A percentile compares a stretch with the other conserved stretches of the same genome.
phyloP scores from a whole-genome alignment of 2,797 vertebrate species.

The Tragopan temminckii region DNA sequence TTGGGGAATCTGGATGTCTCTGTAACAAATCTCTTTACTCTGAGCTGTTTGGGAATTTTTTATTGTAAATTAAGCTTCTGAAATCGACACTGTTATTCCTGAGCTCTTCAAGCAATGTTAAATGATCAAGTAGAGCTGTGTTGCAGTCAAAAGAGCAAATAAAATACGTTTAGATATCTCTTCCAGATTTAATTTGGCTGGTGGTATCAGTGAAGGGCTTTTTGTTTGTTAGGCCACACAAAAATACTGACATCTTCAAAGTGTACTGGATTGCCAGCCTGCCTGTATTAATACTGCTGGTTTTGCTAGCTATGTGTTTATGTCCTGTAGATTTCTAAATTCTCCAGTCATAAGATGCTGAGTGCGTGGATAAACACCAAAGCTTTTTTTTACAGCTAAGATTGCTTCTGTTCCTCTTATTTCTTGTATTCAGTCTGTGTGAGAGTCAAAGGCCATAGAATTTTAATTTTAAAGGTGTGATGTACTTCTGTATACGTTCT shows the following conservation, averaged over 20 bases:
- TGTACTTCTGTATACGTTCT: not conserved
- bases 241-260: not conserved
- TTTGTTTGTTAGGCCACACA: not conserved
- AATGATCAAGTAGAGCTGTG: accelerated
- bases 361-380: not conserved
- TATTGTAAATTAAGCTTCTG: not conserved
- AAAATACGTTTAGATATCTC: not conserved
- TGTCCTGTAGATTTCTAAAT: not conserved
- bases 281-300: accelerated
- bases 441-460: not conserved
- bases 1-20: not conserved
- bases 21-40: not conserved
- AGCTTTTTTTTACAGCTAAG: not conserved
- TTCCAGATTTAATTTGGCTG: not conserved
- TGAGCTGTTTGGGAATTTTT: not conserved
- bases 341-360: not conserved
- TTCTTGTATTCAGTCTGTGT: not conserved
- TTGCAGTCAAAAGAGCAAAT: not conserved
- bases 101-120: not conserved
- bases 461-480: not conserved
- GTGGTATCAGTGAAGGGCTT: not conserved
- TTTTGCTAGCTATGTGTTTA: not conserved
- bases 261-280: not conserved
- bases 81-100: not conserved
- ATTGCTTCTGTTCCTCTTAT: not conserved